Conservation (phyloP, 2,797 vertebrate species). For the Coregonus suidteri region DNA sequence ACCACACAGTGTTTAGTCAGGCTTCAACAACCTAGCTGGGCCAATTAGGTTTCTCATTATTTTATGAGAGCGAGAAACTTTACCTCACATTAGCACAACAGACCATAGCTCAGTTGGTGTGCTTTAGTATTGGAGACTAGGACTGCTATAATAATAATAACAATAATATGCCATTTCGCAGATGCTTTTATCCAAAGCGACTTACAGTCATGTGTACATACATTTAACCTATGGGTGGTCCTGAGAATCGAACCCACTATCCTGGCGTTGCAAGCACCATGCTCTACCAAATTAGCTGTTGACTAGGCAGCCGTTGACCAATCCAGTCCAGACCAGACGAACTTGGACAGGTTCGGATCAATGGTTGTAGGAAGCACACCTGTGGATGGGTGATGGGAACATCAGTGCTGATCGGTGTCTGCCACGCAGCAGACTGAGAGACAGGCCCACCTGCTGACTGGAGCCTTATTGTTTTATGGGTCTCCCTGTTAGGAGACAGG, state of each 20-base stretch:
- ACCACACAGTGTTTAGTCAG: too few species aligned
- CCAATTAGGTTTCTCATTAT: background rate
- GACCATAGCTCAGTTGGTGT: too few species aligned
- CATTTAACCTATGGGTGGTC: too few species aligned
- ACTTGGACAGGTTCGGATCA: constrained; percentile 51
- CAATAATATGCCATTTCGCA: too few species aligned
- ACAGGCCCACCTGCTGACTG: constrained; percentile 61
- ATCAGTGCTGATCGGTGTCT: constrained; percentile 68
- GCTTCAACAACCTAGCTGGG: too few species aligned
- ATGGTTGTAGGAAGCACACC: constrained; percentile 73
- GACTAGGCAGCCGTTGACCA: background rate
- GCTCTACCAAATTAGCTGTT: background rate
- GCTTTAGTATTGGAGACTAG: too few species aligned
- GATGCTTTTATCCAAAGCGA: too few species aligned
- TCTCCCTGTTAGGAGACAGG: background rate
- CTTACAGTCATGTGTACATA: too few species aligned
- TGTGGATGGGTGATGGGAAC: constrained; percentile 69
- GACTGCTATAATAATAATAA: too few species aligned
- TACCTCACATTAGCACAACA: background rate
- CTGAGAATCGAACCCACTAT: too few species aligned
- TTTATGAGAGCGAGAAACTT: background rate
- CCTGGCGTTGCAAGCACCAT: background rate
- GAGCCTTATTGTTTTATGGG: background rate
- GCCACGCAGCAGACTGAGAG: constrained; percentile 52
- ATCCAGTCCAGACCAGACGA: background rate